phyloP scores from a whole-genome alignment of 1,140 invertebrate species.

The Micrasema minimum region DNA sequence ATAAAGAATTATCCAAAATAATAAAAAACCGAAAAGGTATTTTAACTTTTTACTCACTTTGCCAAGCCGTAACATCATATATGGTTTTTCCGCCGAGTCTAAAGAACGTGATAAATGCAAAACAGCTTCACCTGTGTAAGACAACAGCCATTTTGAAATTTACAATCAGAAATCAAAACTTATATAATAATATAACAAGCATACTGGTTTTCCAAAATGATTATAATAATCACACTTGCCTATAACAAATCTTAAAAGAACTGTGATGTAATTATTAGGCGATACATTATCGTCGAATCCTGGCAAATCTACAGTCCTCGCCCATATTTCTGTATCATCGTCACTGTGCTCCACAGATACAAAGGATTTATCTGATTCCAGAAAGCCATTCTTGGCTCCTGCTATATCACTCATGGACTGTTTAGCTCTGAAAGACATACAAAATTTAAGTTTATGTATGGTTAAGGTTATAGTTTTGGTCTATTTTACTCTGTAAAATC shows the following conservation, averaged over 20 bases:
- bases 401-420: slow-evolving; percentile 38
- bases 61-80: slow-evolving; percentile 78
- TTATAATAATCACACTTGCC: slow-evolving; percentile 70
- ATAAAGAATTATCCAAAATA: too few species aligned
- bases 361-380: slow-evolving; percentile 55
- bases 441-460: too few species aligned
- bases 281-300: slow-evolving; percentile 88
- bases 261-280: slow-evolving; percentile 78
- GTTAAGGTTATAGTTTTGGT: too few species aligned
- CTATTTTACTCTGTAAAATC: too few species aligned
- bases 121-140: slow-evolving; percentile 61
- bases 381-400: slow-evolving; percentile 42
- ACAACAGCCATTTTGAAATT: not conserved
- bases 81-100: slow-evolving; percentile 76
- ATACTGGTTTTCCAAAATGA: too few species aligned
- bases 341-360: slow-evolving; percentile 78
- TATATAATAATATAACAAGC: too few species aligned
- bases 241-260: slow-evolving; percentile 77
- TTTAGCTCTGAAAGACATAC: slow-evolving; percentile 37
- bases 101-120: slow-evolving; percentile 70
- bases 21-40: too few species aligned
- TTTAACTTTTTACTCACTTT: slow-evolving; percentile 63
- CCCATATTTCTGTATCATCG: slow-evolving; percentile 80
- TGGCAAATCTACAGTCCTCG: slow-evolving; percentile 78
- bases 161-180: not conserved